Evolutionary conservation across 2,113 vertebrate species (phyloP).

Genomic region (Callaeas wilsoni): DNA sequence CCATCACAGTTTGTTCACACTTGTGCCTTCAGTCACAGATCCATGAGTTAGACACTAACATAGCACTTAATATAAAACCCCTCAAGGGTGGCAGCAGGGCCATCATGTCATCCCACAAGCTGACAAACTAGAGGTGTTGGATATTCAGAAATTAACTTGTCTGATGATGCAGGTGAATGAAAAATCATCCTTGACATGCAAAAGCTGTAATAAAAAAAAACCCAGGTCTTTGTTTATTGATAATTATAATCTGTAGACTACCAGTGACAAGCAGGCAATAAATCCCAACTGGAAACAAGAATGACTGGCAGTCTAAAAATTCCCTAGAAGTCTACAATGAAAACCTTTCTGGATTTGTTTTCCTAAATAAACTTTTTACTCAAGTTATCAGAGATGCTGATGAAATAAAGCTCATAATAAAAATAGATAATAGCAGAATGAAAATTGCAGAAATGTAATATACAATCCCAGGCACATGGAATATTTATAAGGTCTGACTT

Average conservation of each 20-base stretch:
- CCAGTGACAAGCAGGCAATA: constrained; percentile 8
- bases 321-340: neutral
- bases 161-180: neutral
- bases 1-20: neutral
- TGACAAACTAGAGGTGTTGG: neutral
- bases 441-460: constrained; percentile 47
- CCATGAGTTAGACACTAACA: neutral
- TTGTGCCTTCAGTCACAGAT: neutral
- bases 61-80: neutral
- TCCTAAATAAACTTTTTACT: neutral
- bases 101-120: neutral
- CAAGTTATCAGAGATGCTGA: constrained; percentile 9
- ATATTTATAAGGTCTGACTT: constrained; percentile 52
- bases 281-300: neutral
- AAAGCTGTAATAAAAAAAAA: neutral
- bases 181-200: neutral
- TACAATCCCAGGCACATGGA: constrained; percentile 8
- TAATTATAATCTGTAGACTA: neutral
- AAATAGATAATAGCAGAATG: constrained; percentile 12
- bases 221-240: neutral
- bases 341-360: neutral
- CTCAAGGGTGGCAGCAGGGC: neutral
- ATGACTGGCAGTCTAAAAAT: neutral
- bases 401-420: constrained; percentile 41
- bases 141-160: neutral